Base-by-base conservation (phyloP, 2,888 invertebrate species). In the Orthosia gothica region DNA sequence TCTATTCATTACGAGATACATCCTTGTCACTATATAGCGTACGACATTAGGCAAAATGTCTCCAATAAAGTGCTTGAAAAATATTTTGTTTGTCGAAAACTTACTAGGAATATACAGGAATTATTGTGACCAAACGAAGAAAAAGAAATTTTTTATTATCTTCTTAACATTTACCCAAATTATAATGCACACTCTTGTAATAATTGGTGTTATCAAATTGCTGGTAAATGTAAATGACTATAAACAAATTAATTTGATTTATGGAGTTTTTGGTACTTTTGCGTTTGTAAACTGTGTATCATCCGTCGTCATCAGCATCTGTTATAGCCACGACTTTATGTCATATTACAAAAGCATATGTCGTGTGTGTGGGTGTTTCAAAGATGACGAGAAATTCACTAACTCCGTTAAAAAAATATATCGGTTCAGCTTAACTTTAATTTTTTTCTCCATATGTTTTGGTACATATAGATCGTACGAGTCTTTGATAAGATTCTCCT, bases 61-160 rank as follows among this genome's bases (percentile, higher is more conserved):
- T 70, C 13, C 20, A 7, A 15, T 70, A 4, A 70, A 47, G 5
- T 47, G 20, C 26, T 70, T 70, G 45, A 32, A 70, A 11, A 32
- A 20, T 32, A 70, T 55, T 26, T 4, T 70, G 20, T 55, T 70
- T 18, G 5, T 69, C 0, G 69, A 69, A 12, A 66, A 50, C 4
- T 2, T 52, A 5, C 15, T 66, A 23, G 67, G 69, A 0, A 7
- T 69, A 15, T 23, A 66, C 13, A 69, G 66, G 7, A 32, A 20
- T 47, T 71, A 71, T 20, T 71, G 15, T 3, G 23, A 3, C 1
- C 47, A 57, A 4, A 7, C 18, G 18, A 57, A 49, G 18, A 55
- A 7, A 1, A 71, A 47, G 3, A 70, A 70, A 55, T 55, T 15
- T 71, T 20, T 55, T 3, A 71, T 32, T 11, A 20, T 32, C 5